Base-by-base conservation (phyloP, 2,113 vertebrate species). In the Lota lota region DNA sequence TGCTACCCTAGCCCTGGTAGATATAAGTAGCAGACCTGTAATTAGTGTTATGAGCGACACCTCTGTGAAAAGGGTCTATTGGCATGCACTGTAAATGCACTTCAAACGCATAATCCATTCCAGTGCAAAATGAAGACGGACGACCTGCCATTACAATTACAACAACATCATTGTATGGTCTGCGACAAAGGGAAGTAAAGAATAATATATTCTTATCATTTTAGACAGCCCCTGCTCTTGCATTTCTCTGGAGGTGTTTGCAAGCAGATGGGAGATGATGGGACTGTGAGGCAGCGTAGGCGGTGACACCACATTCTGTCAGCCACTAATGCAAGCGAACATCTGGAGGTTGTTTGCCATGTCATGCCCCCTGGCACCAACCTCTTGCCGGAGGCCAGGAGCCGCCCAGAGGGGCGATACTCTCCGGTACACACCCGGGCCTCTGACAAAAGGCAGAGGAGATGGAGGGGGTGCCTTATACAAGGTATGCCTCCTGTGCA, bases 261-360 rank as follows among this genome's bases (percentile, higher is more conserved):
- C 12, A 12, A 53, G 50, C 67, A 70, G 81, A 82, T 83, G 82
- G 28, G 79, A 77, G 74, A 68, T 81, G 87, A 91, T 87, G 83
- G 87, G 77, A 83, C 79, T 87, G 67, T 70, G 88, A 86, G 83
- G 83, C 90, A 85, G 86, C 33, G 76, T 73, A 79, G 85, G 86
- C 81, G 76, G 76, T 40, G 77, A 90, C 88, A 92, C 84, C 88
- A 92, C 88, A 88, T 40, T 71, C 84, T 83, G 87, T 87, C 89
- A 83, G 80, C 66, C 81, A 73, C 84, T 92, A 91, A 92, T 93
- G 90, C 80, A 91, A 82, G 17, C 61, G 12, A 91, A 90, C 92
- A 92, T 92, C 91, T 93, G 90, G 89, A 90, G 80, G 77, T 80
- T 79, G 85, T 85, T 86, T 81, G 64, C 67, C 73, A 63, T 36